phyloP scores from a whole-genome alignment of 2,888 invertebrate genomes.

The Cerceris ruficornis region DNA sequence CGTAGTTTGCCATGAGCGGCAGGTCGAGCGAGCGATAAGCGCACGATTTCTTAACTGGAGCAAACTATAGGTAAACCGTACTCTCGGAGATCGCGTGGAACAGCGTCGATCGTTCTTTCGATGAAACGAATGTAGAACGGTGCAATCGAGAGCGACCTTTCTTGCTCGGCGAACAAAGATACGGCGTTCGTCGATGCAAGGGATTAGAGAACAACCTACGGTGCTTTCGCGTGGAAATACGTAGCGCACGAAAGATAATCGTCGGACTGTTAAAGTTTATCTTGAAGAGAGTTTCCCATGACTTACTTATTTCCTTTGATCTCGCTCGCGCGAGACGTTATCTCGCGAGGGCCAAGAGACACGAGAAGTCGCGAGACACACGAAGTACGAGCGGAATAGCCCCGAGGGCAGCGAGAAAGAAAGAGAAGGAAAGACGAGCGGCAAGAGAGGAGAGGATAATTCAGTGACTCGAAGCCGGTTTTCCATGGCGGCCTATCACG shows the following conservation, averaged over 20 bases:
- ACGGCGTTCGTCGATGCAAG: no score
- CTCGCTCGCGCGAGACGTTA: slow-evolving; percentile 3
- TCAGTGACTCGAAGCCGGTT: slow-evolving; percentile 68
- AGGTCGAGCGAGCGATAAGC: no score
- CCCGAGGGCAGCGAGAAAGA: slow-evolving; percentile 6
- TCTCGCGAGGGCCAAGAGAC: slow-evolving; percentile 2
- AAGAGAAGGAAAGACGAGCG: not conserved
- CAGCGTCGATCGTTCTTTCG: slow-evolving; percentile 39
- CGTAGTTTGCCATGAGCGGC: no score
- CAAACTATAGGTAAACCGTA: no score
- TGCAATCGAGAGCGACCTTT: not conserved
- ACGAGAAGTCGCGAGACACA: not conserved
- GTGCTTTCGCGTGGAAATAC: no score
- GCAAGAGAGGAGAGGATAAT: slow-evolving; percentile 62
- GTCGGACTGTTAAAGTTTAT: not conserved
- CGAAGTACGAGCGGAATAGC: slow-evolving; percentile 17
- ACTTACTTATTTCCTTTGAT: slow-evolving; percentile 17
- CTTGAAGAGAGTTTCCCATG: not conserved
- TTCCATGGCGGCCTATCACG: slow-evolving; percentile 64
- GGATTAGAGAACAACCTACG: no score
- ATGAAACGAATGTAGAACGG: not conserved
- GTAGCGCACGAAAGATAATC: not conserved
- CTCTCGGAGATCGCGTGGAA: slow-evolving; percentile 13
- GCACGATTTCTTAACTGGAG: no score
- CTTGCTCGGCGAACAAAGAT: not conserved